Conservation (phyloP, 2,888 invertebrate species). For the Trissonchulus latispiculum region DNA sequence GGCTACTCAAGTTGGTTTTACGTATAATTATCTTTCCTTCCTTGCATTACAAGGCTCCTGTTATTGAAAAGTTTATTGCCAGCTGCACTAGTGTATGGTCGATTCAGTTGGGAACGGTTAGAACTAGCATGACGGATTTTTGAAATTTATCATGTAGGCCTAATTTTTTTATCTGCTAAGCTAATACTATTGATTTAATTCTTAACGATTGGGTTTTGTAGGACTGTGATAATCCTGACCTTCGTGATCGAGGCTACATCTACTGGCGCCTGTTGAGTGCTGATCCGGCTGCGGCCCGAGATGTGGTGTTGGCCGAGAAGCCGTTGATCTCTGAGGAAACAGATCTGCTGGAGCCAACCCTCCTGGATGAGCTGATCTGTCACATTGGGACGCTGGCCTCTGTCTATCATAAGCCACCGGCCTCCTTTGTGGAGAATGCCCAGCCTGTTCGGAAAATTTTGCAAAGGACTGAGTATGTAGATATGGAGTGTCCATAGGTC, state of each 20-base stretch:
- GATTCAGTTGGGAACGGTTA: too few relatives aligned
- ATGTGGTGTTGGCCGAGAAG: constrained; percentile 96
- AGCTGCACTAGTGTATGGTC: too few relatives aligned
- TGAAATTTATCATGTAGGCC: too few relatives aligned
- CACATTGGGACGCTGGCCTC: constrained; percentile 96
- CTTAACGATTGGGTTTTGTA: too few relatives aligned
- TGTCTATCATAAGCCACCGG: constrained; percentile 97
- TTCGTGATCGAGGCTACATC: constrained; percentile 95
- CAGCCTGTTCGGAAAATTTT: constrained; percentile 45
- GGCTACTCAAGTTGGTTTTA: constrained; percentile 46
- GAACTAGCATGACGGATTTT: too few relatives aligned
- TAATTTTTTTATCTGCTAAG: too few relatives aligned
- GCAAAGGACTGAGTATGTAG: constrained; percentile 27
- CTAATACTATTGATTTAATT: too few relatives aligned
- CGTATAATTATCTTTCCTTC: neutral
- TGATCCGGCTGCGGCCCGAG: constrained; percentile 97
- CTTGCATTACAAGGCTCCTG: too few relatives aligned
- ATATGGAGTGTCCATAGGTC: neutral
- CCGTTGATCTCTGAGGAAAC: constrained; percentile 98
- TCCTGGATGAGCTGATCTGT: constrained; percentile 93
- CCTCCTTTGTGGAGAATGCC: constrained; percentile 85
- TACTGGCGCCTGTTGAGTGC: constrained; percentile 97
- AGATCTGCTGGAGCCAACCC: constrained; percentile 88
- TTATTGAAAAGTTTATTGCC: too few relatives aligned
- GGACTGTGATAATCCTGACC: constrained; percentile 93